Conservation (phyloP, 1,140 invertebrate genomes). For the Geopemphigus sp. region DNA sequence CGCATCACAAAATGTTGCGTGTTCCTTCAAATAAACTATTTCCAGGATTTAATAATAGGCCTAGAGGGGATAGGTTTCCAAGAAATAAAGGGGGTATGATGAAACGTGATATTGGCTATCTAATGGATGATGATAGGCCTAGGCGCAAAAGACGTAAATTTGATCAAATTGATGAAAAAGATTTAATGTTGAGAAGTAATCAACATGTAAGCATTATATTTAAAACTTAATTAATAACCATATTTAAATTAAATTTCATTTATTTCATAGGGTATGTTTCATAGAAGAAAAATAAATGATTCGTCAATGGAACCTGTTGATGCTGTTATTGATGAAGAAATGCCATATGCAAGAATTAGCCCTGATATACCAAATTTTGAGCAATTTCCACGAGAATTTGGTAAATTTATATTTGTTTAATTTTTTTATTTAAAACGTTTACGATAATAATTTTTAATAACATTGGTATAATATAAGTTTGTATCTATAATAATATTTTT, state of each 20-base stretch:
- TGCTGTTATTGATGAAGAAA: conserved; percentile 30
- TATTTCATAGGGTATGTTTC: conserved; percentile 30
- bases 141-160: conserved; percentile 41
- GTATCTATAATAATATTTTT: background rate
- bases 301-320: background rate
- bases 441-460: too few relatives aligned
- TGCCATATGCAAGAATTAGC: background rate
- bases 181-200: conserved; percentile 1
- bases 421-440: background rate
- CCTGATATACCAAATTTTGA: conserved; percentile 38
- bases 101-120: conserved; percentile 34
- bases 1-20: conserved; percentile 14
- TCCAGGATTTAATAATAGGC: conserved; percentile 34
- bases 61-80: conserved; percentile 4
- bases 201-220: conserved; percentile 21
- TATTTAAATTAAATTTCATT: background rate
- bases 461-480: too few relatives aligned
- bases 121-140: conserved; percentile 37
- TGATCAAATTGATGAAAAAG: conserved; percentile 38
- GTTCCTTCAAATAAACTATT: conserved; percentile 14
- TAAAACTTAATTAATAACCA: background rate
- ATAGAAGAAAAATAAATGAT: conserved; percentile 36
- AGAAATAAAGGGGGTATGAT: conserved; percentile 31
- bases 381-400: conserved; percentile 32
- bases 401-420: background rate